Evolutionary conservation across 2,113 vertebrate genomes (phyloP).

Genomic region (Vimba vimba): DNA sequence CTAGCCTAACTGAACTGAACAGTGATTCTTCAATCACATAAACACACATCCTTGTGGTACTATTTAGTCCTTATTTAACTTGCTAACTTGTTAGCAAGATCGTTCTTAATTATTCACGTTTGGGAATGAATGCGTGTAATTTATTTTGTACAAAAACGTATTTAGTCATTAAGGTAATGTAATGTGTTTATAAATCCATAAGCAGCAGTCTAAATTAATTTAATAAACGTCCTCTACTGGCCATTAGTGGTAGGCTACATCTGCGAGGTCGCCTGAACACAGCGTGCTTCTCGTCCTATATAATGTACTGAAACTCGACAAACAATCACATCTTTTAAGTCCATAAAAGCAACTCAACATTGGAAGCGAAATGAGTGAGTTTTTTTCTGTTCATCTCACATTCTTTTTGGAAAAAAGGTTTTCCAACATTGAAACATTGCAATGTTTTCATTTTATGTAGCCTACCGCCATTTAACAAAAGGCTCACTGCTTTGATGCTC

Average conservation of each 20-base stretch:
- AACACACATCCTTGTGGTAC: not conserved
- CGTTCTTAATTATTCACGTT: not conserved
- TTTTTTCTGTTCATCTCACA: not conserved
- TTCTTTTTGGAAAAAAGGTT: not conserved
- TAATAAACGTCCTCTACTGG: not conserved
- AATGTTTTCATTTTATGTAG: not conserved
- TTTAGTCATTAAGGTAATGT: not conserved
- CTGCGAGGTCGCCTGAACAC: not conserved
- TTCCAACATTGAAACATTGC: not conserved
- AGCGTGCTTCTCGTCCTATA: not conserved
- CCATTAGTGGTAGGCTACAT: not conserved
- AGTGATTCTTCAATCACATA: not conserved
- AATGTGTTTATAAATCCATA: no score
- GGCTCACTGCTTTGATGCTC: not conserved
- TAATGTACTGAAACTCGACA: not conserved
- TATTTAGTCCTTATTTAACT: not conserved
- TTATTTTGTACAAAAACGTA: not conserved
- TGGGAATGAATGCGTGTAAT: not conserved
- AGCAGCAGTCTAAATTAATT: not conserved
- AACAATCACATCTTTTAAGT: not conserved
- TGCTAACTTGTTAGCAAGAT: not conserved
- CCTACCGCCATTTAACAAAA: not conserved
- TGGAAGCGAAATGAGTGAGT: not conserved
- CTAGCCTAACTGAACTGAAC: not conserved
- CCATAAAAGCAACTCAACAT: not conserved